Evolutionary conservation across 2,113 vertebrate genomes (phyloP).

Genomic region (Trinectes maculatus): DNA sequence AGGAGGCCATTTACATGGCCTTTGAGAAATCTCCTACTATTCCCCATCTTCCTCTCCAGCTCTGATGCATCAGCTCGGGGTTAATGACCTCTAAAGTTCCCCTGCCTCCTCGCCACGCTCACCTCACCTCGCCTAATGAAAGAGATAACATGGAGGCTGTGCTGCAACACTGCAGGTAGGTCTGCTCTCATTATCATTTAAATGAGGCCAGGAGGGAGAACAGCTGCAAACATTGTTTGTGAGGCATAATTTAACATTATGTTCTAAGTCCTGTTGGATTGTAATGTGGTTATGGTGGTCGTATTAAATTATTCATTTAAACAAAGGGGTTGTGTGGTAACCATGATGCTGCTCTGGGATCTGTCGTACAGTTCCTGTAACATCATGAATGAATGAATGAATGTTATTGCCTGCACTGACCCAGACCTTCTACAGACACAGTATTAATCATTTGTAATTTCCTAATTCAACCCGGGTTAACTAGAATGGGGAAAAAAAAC

Average conservation of each 20-base stretch:
- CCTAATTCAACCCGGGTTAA: neutral
- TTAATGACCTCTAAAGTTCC: slow-evolving; percentile 8
- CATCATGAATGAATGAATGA: too few relatives aligned
- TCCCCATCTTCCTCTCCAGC: slow-evolving; percentile 8
- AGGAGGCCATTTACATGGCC: neutral
- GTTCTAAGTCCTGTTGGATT: slow-evolving; percentile 31
- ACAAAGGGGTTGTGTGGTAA: slow-evolving; percentile 12
- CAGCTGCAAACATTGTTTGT: slow-evolving; percentile 23
- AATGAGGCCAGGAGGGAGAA: slow-evolving; percentile 42
- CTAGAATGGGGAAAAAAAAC: neutral
- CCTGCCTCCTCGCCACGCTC: slow-evolving; percentile 12
- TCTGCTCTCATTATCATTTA: slow-evolving; percentile 67
- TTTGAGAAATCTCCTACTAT: slow-evolving; percentile 23
- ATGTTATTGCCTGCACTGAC: slow-evolving; percentile 1
- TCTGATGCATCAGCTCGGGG: slow-evolving; percentile 18
- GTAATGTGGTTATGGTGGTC: slow-evolving; percentile 17
- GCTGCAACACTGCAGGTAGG: slow-evolving; percentile 59
- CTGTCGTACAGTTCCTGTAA: too few relatives aligned
- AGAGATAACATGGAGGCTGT: slow-evolving; percentile 34
- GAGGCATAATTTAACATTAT: slow-evolving; percentile 39
- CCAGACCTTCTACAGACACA: slow-evolving; percentile 3
- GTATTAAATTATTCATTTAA: slow-evolving; percentile 47
- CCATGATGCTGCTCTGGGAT: slow-evolving; percentile 30
- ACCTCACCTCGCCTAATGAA: slow-evolving; percentile 58
- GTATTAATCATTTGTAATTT: neutral